Evolutionary conservation across 1,140 invertebrate genomes (phyloP), one percentile per base, ranked within the genome.

Genomic region (Paraescarpia echinospica): DNA sequence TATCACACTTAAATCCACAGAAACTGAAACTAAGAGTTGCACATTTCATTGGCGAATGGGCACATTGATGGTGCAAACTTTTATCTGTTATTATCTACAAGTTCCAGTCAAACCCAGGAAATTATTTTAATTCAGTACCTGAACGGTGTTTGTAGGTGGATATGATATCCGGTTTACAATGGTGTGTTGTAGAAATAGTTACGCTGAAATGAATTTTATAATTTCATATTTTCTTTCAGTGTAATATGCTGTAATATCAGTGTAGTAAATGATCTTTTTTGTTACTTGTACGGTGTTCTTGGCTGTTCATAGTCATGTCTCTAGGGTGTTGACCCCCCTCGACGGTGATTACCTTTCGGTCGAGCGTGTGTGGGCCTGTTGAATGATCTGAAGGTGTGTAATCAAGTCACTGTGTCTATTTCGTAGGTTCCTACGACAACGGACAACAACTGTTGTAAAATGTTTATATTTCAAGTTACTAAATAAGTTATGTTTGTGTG

Each of bases 401-500:
- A 27, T 77, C 59, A 77, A 77, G 59, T 77, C 59, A 1, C 59
- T 18, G 9, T 12, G 27, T 77, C 59, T 77, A 31, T 77, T 77
- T 77, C 22, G 59, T 77, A 77, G 59, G 59, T 77, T 77, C 59
- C 59, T 77, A 77, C 22, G 59, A 77, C 27, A 31, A 77, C 22
- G 59, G 59, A 77, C 59, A 77, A 77, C 59, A 77, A 77, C 14
- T 77, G 59, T 77, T 77, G 59, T 77, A 77, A 77, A 77, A 77
- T 77, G 59, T 77, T 77, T 77, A 77, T 77, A 77, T 77, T 77
- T 77, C 59, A 77, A 77, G 59, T 77, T 77, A 77, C 59, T 77
- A 77, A 77, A 77, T 77, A 77, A 77, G 59, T 77, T 27, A 18
- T 77, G 59, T 77, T 6, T 77, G 59, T 77, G 22, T 18, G 27